Percentiles rank a stretch among this genome's conserved stretches.
phyloP scores from a whole-genome alignment of 2,113 vertebrate species.

The Apteryx owenii region DNA sequence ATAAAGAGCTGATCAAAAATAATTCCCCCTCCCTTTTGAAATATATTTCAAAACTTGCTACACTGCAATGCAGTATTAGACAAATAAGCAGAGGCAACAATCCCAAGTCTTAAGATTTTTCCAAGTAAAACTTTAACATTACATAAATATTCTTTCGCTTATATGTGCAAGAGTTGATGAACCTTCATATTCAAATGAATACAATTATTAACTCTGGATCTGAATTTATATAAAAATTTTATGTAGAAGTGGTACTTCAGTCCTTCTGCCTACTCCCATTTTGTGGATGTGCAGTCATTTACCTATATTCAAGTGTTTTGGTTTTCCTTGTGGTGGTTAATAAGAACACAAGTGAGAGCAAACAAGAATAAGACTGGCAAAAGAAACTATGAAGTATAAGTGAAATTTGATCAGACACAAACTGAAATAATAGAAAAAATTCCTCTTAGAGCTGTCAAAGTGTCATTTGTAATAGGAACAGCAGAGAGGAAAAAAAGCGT shows the following conservation, averaged over 20 bases:
- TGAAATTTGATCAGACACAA: neutral
- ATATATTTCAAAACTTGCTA: neutral
- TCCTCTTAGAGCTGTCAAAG: neutral
- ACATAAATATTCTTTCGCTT: neutral
- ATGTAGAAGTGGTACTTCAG: neutral
- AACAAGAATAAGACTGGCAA: neutral
- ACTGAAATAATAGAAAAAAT: neutral
- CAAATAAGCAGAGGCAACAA: neutral
- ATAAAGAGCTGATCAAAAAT: neutral
- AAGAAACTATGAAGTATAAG: neutral
- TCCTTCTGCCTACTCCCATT: neutral
- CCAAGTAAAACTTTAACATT: neutral
- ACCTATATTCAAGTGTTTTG: neutral
- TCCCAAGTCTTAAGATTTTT: neutral
- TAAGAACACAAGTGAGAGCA: neutral
- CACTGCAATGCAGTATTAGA: neutral
- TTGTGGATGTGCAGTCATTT: neutral
- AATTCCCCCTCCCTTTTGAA: neutral
- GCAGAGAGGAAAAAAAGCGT: neutral
- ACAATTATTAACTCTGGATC: neutral
- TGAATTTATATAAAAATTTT: neutral
- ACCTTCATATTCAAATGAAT: neutral
- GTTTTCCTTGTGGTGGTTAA: neutral
- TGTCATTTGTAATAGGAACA: neutral
- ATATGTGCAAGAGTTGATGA: neutral